Evolutionary conservation across 1,140 invertebrate species (phyloP).

Genomic region (Drosophila truncata): DNA sequence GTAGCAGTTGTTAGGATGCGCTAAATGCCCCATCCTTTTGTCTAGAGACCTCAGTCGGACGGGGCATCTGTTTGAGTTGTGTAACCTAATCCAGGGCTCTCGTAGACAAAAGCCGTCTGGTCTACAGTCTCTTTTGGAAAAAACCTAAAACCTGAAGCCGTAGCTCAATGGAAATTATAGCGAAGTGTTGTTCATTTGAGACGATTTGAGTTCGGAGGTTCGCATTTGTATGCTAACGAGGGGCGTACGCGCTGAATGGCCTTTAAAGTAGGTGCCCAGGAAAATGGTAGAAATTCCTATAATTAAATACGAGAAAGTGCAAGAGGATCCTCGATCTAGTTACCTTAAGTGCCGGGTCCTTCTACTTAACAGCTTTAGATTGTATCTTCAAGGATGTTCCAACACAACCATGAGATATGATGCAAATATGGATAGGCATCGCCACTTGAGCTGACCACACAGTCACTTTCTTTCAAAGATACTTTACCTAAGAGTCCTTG

Average conservation of each 20-base stretch:
- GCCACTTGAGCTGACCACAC: constrained; percentile 27
- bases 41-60: constrained; percentile 14
- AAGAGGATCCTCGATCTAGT: constrained; percentile 41
- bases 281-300: constrained; percentile 35
- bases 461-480: constrained; percentile 11
- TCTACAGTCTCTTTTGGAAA: constrained; percentile 1
- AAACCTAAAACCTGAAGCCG: constrained; percentile 20
- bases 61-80: constrained; percentile 72
- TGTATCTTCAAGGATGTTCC: constrained; percentile 10
- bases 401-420: constrained; percentile 43
- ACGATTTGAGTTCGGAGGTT: constrained; percentile 23
- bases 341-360: constrained; percentile 44
- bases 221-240: constrained; percentile 68
- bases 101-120: constrained; percentile 36
- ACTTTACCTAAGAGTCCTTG: neutral
- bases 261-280: constrained; percentile 54
- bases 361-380: constrained; percentile 10
- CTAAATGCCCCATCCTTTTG: constrained; percentile 68
- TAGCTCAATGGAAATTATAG: constrained; percentile 59
- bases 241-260: constrained; percentile 49
- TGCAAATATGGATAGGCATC: constrained; percentile 29
- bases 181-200: constrained; percentile 50
- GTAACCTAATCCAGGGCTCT: constrained; percentile 64
- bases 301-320: constrained; percentile 46
- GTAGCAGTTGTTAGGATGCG: constrained; percentile 80